Evolutionary conservation across 2,797 vertebrate genomes (phyloP).

Genomic region (Malacoraja senta): DNA sequence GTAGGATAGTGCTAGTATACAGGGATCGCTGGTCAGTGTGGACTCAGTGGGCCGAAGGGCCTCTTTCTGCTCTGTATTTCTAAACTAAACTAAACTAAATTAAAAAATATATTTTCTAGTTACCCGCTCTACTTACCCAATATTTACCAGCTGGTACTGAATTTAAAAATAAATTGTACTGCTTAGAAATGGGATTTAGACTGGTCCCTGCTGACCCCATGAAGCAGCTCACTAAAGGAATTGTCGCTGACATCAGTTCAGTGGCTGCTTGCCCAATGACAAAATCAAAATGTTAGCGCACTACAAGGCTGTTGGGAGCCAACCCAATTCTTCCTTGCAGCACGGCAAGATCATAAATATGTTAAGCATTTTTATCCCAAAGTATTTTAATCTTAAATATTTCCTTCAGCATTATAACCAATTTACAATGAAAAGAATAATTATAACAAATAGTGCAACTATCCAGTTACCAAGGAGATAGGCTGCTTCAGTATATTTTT

Average conservation of each 20-base stretch:
- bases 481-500: background rate
- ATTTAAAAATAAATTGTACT: background rate
- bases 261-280: background rate
- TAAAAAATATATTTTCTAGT: background rate
- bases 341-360: background rate
- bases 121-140: background rate
- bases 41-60: too few relatives aligned
- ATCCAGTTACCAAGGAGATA: background rate
- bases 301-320: background rate
- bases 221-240: background rate
- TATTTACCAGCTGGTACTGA: background rate
- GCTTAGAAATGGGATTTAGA: background rate
- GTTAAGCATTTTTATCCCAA: background rate
- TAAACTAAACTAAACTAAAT: background rate
- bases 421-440: background rate
- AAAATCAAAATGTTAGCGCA: background rate
- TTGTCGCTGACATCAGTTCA: background rate
- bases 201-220: background rate
- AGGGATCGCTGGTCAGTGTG: too few relatives aligned
- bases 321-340: background rate
- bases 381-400: background rate
- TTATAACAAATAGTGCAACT: background rate
- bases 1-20: too few relatives aligned
- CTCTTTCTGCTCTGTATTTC: too few relatives aligned
- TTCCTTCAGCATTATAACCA: background rate